A percentile compares a stretch with the other conserved stretches of the same genome.
phyloP scores from a whole-genome alignment of 2,113 vertebrate genomes.

The Callopanchax toddi region DNA sequence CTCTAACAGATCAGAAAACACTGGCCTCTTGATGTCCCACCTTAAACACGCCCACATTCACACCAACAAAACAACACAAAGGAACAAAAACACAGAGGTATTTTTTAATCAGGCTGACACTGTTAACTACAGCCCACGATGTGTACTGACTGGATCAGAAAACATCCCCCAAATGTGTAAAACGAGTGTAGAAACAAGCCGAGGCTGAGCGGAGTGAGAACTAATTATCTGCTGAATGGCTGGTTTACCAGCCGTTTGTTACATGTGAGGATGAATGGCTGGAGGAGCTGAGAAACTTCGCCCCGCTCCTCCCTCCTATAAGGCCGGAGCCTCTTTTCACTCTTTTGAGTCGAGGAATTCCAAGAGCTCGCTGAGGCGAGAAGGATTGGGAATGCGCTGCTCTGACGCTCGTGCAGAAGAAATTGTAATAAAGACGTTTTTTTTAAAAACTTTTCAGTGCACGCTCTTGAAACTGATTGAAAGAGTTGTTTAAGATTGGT shows the following conservation, averaged over 20 bases:
- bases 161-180: conserved; percentile 21
- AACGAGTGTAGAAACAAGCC: conserved; percentile 33
- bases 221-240: conserved; percentile 70
- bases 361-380: conserved; percentile 76
- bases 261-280: conserved; percentile 47
- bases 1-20: conserved; percentile 23
- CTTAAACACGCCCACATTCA: conserved; percentile 10
- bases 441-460: conserved; percentile 60
- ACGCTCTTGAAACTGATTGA: too few species aligned
- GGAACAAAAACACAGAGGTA: conserved; percentile 1
- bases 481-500: conserved; percentile 30
- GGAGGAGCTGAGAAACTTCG: conserved; percentile 36
- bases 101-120: conserved; percentile 6
- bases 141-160: conserved; percentile 22
- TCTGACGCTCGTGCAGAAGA: conserved; percentile 66
- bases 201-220: conserved; percentile 23
- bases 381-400: conserved; percentile 79
- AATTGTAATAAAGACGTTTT: too few species aligned
- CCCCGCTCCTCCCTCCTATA: conserved; percentile 15
- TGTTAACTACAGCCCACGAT: conserved; percentile 12
- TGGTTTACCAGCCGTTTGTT: conserved; percentile 61
- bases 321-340: conserved; percentile 63
- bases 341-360: conserved; percentile 76
- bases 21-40: conserved; percentile 18
- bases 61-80: conserved; percentile 19